phyloP scores from a whole-genome alignment of 1,140 invertebrate genomes.

The Drosophila arawakana region DNA sequence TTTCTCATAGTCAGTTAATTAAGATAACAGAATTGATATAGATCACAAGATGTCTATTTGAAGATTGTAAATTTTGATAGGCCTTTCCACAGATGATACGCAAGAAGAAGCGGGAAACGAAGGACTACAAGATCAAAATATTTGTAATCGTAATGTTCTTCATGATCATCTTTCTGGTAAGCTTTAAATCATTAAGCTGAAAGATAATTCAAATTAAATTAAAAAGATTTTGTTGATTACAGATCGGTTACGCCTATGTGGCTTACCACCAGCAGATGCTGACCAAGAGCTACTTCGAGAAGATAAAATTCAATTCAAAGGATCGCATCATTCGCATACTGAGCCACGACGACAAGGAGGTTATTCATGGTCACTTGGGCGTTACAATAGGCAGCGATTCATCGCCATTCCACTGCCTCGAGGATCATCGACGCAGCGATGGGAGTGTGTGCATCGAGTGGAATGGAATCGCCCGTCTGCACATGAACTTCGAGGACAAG shows the following conservation, averaged over 20 bases:
- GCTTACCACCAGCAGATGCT: constrained; percentile 93
- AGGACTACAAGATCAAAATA: constrained; percentile 90
- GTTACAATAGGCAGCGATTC: constrained; percentile 85
- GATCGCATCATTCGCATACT: constrained; percentile 90
- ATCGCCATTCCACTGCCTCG: constrained; percentile 89
- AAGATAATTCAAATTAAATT: not conserved
- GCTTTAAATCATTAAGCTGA: constrained; percentile 8
- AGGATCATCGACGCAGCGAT: constrained; percentile 86
- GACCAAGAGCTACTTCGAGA: constrained; percentile 92
- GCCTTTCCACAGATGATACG: constrained; percentile 86
- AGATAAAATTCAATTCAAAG: constrained; percentile 92
- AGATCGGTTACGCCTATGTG: constrained; percentile 92
- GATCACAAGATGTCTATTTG: not conserved
- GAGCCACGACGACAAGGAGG: constrained; percentile 89
- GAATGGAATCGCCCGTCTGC: constrained; percentile 90
- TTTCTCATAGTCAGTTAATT: no score
- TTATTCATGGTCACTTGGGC: constrained; percentile 90
- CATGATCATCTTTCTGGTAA: constrained; percentile 89
- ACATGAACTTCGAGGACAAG: constrained; percentile 87
- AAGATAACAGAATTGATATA: not conserved
- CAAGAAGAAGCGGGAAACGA: constrained; percentile 87
- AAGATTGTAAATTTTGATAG: constrained; percentile 18
- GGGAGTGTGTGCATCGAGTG: constrained; percentile 91
- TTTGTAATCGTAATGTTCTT: constrained; percentile 93
- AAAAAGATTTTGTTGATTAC: not conserved